A percentile compares a stretch with the other conserved stretches of the same genome.
Evolutionary conservation across 2,888 invertebrate species (phyloP).

Genomic region (Leptinotarsa haldemani): DNA sequence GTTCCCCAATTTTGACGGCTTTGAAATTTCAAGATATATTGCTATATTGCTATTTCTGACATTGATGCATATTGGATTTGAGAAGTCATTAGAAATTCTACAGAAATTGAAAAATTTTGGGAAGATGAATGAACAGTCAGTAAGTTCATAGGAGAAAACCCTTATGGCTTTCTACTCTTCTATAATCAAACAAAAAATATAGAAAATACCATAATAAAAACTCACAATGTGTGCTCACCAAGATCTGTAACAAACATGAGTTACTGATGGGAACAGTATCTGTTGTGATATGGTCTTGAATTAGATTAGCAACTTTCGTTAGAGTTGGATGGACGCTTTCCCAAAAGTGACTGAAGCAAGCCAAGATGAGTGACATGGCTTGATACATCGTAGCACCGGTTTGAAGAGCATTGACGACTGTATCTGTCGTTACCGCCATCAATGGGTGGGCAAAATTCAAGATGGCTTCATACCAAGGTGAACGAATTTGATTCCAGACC

Average conservation of each 20-base stretch:
- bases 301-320: conserved; percentile 65
- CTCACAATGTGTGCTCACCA: conserved; percentile 62
- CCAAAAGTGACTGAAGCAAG: conserved; percentile 77
- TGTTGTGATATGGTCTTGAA: conserved; percentile 78
- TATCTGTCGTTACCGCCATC: conserved; percentile 74
- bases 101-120: too few relatives aligned
- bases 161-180: too few relatives aligned
- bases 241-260: conserved; percentile 78
- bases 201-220: too few relatives aligned
- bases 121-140: too few relatives aligned
- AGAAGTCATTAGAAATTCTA: too few relatives aligned
- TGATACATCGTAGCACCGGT: conserved; percentile 85
- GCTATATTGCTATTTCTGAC: too few relatives aligned
- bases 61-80: too few relatives aligned
- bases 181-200: too few relatives aligned
- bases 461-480: conserved; percentile 82
- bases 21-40: too few relatives aligned
- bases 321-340: conserved; percentile 76
- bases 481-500: conserved; percentile 86
- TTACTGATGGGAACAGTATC: conserved; percentile 77
- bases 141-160: too few relatives aligned
- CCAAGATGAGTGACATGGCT: conserved; percentile 80
- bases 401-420: conserved; percentile 77
- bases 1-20: too few relatives aligned
- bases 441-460: conserved; percentile 74